Evolutionary conservation across 1,140 invertebrate genomes (phyloP).

Genomic region (Campodea augens): DNA sequence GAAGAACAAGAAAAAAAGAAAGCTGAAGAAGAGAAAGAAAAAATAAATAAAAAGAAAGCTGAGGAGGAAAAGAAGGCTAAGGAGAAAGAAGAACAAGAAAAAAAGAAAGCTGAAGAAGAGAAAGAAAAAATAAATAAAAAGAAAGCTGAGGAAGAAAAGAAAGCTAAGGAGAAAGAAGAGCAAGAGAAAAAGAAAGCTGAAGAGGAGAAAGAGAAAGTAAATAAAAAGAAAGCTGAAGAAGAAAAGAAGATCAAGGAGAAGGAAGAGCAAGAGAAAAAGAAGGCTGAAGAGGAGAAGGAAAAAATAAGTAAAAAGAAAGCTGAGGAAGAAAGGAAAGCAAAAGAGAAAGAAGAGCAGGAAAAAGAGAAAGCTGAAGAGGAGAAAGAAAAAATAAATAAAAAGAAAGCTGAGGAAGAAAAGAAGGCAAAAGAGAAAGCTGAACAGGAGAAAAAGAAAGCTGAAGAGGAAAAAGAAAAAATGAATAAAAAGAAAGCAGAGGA

Average conservation of each 20-base stretch:
- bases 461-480: background rate
- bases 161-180: slow-evolving; percentile 12
- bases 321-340: slow-evolving; percentile 9
- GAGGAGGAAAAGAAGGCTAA: slow-evolving; percentile 8
- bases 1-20: slow-evolving; percentile 7
- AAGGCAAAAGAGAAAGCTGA: slow-evolving; percentile 7
- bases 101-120: slow-evolving; percentile 8
- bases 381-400: slow-evolving; percentile 9
- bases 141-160: slow-evolving; percentile 11
- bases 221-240: slow-evolving; percentile 6
- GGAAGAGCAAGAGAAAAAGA: slow-evolving; percentile 12
- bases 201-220: slow-evolving; percentile 9
- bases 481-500: slow-evolving; percentile 1
- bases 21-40: slow-evolving; percentile 9
- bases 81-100: slow-evolving; percentile 10
- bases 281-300: slow-evolving; percentile 10
- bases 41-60: background rate
- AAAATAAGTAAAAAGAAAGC: slow-evolving; percentile 10
- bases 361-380: slow-evolving; percentile 11
- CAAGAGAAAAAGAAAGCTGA: slow-evolving; percentile 9
- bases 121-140: slow-evolving; percentile 9
- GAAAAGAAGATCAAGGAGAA: slow-evolving; percentile 7
- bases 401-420: slow-evolving; percentile 5
- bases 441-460: slow-evolving; percentile 2
- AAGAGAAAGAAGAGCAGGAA: slow-evolving; percentile 7